Evolutionary conservation across 2,113 vertebrate genomes (phyloP).

Genomic region (Calidris pygmaea): DNA sequence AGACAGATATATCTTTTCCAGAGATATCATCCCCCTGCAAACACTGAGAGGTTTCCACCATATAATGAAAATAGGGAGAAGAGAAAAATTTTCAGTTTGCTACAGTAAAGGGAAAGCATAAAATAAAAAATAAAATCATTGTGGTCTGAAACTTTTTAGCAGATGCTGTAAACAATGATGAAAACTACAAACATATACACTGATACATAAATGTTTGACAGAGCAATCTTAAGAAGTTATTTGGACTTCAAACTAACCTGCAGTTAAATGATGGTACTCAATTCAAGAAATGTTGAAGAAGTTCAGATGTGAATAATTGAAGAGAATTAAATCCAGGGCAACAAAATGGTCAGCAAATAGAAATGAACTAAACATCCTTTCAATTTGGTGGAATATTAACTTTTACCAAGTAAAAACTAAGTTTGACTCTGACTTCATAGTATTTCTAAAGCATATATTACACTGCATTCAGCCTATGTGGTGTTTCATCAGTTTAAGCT

Average conservation of each 20-base stretch:
- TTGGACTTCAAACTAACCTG: neutral
- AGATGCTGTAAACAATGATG: neutral
- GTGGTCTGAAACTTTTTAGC: neutral
- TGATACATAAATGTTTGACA: neutral
- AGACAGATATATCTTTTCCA: neutral
- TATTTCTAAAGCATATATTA: neutral
- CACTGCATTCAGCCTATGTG: neutral
- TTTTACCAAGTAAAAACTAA: neutral
- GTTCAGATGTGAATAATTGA: neutral
- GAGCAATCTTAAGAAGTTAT: neutral
- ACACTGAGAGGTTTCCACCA: neutral
- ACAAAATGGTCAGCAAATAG: neutral
- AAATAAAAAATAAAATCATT: neutral
- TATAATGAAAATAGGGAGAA: neutral
- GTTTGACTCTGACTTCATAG: neutral
- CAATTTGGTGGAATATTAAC: neutral
- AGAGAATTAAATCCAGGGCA: neutral
- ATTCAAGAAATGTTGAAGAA: neutral
- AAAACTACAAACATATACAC: neutral
- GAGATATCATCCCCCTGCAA: neutral
- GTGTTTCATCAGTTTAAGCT: neutral
- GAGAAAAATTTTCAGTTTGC: neutral
- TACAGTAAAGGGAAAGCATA: neutral
- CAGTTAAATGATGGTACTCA: neutral
- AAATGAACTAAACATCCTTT: neutral